phyloP scores from a whole-genome alignment of 2,888 invertebrate species.

The Alloplasta piceator region DNA sequence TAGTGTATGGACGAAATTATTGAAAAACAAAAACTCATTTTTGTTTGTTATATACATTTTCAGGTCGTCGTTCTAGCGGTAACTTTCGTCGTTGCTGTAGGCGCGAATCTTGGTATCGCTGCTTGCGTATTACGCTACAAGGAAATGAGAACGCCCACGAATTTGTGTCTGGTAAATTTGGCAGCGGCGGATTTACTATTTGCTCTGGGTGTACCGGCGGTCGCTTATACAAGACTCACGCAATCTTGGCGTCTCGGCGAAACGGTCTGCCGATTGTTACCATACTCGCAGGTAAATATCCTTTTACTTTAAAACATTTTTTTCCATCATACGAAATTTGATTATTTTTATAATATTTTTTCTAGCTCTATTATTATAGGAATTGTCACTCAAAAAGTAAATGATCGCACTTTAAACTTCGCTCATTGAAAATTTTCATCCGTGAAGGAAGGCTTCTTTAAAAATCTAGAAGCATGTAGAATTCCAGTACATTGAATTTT shows the following conservation, averaged over 20 bases:
- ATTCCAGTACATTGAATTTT: too few relatives aligned
- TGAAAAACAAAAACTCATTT: too few relatives aligned
- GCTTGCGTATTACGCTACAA: conserved; percentile 84
- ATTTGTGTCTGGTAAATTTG: conserved; percentile 85
- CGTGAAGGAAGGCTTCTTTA: too few relatives aligned
- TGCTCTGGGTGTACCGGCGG: conserved; percentile 84
- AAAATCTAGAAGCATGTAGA: too few relatives aligned
- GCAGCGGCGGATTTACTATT: conserved; percentile 88
- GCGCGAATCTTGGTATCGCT: conserved; percentile 84
- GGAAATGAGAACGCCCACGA: conserved; percentile 85
- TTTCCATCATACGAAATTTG: neutral
- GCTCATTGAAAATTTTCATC: too few relatives aligned
- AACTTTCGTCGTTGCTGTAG: conserved; percentile 84
- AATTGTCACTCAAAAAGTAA: too few relatives aligned
- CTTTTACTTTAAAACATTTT: conserved; percentile 16
- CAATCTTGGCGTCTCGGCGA: conserved; percentile 85
- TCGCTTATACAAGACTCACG: conserved; percentile 84
- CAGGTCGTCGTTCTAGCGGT: conserved; percentile 82
- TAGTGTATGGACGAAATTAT: too few relatives aligned
- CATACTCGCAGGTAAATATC: conserved; percentile 85
- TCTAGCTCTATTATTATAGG: too few relatives aligned
- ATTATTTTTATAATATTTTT: conserved; percentile 36
- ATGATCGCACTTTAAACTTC: too few relatives aligned
- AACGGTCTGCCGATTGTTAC: conserved; percentile 84
- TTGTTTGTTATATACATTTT: too few relatives aligned